Base-by-base conservation (phyloP, 2,888 invertebrate species). In the Calameuta idolon region DNA sequence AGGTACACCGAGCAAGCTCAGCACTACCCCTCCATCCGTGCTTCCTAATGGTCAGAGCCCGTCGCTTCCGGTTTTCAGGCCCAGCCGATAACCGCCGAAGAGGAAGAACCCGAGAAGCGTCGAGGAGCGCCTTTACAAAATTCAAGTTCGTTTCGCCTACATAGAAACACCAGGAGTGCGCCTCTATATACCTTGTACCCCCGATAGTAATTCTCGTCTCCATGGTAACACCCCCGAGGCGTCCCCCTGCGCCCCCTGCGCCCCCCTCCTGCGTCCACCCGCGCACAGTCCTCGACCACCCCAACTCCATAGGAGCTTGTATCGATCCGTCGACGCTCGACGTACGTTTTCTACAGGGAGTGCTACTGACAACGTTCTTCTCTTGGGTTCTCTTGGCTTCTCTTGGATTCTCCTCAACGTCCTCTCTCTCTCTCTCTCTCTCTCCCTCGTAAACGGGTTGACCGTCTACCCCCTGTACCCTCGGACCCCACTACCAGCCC, bases 141-240 rank as follows among this genome's bases (percentile, higher is more conserved):
- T 81, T 79, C 79, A 77, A 81, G 76, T 76, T 76, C 80, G 69
- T 73, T 69, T 74, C 33, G 37, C n/a, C 35, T 73, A 69, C 33
- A 69, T 33, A 3, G 69, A 69, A 4, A 69, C 69, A 15, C 31
- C 31, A 12, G 69, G 30, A 69, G 69, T 30, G 69, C 69, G 69
- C 69, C 33, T 69, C 69, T 69, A 40, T 40, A 40, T 40, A 40
- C 40, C 40, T 40, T 40, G 15, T 40, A 69, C 69, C 82, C 80
- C 81, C 81, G 82, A 69, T 69, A 69, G 82, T 88, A 87, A 88
- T 88, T 86, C 87, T 76, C 81, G 89, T 89, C 83, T 79, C 81
- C 88, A 90, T 90, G 87, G 90, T 80, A 89, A 90, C 89, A 89
- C 89, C 88, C 89, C 89, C 84, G 85, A 88, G 89, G 89, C 89